phyloP scores from a whole-genome alignment of 2,888 invertebrate species.

The Pseudolycoriella hygida region DNA sequence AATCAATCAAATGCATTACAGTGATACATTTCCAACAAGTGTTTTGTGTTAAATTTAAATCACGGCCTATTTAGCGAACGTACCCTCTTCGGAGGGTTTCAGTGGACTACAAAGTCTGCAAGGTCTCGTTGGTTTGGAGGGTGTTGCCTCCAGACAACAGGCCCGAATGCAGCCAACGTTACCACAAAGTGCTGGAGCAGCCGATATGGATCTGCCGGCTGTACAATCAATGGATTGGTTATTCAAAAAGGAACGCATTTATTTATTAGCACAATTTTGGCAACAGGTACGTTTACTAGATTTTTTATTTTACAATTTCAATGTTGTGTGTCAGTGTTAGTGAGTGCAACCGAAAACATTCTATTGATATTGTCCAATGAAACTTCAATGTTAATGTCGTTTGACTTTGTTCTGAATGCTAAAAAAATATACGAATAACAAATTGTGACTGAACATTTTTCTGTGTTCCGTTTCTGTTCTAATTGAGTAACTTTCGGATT shows the following conservation, averaged over 20 bases:
- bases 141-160: slow-evolving; percentile 7
- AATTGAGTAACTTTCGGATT: no score
- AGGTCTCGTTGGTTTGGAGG: slow-evolving; percentile 7
- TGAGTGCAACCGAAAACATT: no score
- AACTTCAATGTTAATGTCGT: background rate
- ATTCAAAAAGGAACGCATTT: slow-evolving; percentile 89
- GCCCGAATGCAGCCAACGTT: slow-evolving; percentile 61
- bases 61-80: slow-evolving; percentile 13
- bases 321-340: background rate
- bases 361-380: no score
- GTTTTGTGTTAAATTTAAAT: slow-evolving; percentile 4
- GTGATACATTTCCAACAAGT: no score
- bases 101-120: slow-evolving; percentile 10
- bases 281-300: slow-evolving; percentile 61
- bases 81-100: slow-evolving; percentile 14
- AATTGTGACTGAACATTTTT: no score
- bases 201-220: slow-evolving; percentile 83
- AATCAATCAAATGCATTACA: no score
- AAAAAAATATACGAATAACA: no score
- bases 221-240: slow-evolving; percentile 95
- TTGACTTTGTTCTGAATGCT: background rate
- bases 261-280: slow-evolving; percentile 87
- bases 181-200: slow-evolving; percentile 38
- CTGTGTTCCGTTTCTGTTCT: no score
- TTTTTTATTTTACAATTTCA: background rate